Evolutionary conservation across 2,113 vertebrate genomes (phyloP).

Genomic region (Acanthisitta chloris): DNA sequence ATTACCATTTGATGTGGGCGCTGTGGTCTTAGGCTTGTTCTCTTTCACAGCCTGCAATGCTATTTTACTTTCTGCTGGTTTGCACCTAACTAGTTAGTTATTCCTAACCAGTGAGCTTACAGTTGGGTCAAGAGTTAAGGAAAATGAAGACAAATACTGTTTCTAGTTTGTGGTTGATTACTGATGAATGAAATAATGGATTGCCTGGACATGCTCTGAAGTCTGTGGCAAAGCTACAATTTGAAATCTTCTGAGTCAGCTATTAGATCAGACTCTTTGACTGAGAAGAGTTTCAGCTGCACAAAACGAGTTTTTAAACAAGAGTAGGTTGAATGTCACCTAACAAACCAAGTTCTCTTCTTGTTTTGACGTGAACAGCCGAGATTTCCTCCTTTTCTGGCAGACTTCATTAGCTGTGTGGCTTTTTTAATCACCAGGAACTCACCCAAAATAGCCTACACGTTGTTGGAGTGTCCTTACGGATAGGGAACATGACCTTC

Average conservation of each 20-base stretch:
- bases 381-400: not conserved
- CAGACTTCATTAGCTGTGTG: not conserved
- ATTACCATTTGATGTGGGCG: not conserved
- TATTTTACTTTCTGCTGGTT: not conserved
- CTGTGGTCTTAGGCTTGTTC: not conserved
- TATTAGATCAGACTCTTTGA: not conserved
- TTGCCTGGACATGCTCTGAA: not conserved
- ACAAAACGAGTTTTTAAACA: not conserved
- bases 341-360: not conserved
- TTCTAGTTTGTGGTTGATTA: not conserved
- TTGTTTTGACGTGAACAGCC: not conserved
- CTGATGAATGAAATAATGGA: not conserved
- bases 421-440: constrained; percentile 11
- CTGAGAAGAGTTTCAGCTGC: not conserved
- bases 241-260: not conserved
- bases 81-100: not conserved
- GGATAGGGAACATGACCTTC: not conserved
- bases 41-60: not conserved
- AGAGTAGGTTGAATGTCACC: not conserved
- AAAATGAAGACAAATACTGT: not conserved
- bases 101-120: not conserved
- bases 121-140: not conserved
- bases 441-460: not conserved
- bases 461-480: not conserved
- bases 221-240: not conserved